phyloP scores from a whole-genome alignment of 2,888 invertebrate genomes.

The Melinaea menophilus region DNA sequence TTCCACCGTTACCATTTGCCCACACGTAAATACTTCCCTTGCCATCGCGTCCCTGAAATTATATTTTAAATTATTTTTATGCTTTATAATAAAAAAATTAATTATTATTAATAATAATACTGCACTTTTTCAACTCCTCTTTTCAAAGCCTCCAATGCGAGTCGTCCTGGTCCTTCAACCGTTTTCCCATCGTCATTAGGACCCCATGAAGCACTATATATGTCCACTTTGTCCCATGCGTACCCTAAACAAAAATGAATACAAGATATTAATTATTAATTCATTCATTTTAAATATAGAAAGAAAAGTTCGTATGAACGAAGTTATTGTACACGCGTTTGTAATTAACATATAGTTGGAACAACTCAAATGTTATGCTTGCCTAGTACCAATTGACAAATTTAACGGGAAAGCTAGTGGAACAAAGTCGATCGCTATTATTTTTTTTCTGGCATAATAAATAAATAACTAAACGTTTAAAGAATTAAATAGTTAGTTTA shows the following conservation, averaged over 20 bases:
- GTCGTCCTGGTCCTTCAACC: constrained; percentile 90
- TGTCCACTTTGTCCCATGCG: constrained; percentile 87
- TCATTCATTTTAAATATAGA: background rate
- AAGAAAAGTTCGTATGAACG: too few relatives aligned
- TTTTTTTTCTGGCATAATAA: too few relatives aligned
- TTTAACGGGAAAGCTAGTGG: too few relatives aligned
- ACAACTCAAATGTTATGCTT: too few relatives aligned
- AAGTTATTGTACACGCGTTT: too few relatives aligned
- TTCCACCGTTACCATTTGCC: constrained; percentile 96
- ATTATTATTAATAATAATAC: background rate
- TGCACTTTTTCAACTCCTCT: constrained; percentile 85
- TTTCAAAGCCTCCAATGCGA: constrained; percentile 86
- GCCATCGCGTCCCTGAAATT: constrained; percentile 83
- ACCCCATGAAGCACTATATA: constrained; percentile 96
- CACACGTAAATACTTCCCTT: constrained; percentile 93
- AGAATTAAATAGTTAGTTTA: too few relatives aligned
- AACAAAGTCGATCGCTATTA: too few relatives aligned
- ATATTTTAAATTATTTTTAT: constrained; percentile 3
- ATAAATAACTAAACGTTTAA: too few relatives aligned
- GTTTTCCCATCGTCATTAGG: constrained; percentile 94
- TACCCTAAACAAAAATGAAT: constrained; percentile 62
- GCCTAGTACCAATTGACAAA: too few relatives aligned
- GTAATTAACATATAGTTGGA: too few relatives aligned
- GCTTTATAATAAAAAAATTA: background rate
- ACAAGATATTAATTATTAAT: background rate